Evolutionary conservation across 1,140 invertebrate genomes (phyloP).

Genomic region (Drosophila rhopaloa): DNA sequence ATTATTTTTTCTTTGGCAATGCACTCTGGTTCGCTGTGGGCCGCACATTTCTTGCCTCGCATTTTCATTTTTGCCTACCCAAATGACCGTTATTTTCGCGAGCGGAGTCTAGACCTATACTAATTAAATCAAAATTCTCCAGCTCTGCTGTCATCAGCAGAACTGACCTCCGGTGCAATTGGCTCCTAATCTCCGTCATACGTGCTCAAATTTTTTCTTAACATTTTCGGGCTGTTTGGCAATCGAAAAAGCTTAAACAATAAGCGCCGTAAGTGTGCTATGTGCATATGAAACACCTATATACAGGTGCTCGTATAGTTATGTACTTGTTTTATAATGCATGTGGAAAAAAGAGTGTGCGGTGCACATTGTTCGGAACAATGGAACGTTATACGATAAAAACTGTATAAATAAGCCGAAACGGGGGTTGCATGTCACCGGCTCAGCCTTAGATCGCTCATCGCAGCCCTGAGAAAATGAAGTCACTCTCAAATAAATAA

Average conservation of each 20-base stretch:
- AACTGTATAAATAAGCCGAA: constrained; percentile 64
- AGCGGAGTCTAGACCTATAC: constrained; percentile 29
- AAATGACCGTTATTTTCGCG: constrained; percentile 52
- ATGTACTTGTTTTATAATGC: constrained; percentile 71
- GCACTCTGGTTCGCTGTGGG: constrained; percentile 42
- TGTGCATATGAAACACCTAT: constrained; percentile 32
- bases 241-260: constrained; percentile 54
- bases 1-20: constrained; percentile 30
- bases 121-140: constrained; percentile 48
- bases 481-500: constrained; percentile 63
- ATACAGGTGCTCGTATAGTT: constrained; percentile 28
- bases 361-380: constrained; percentile 67
- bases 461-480: constrained; percentile 69
- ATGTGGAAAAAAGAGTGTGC: constrained; percentile 65
- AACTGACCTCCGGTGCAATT: constrained; percentile 27
- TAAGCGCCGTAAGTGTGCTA: constrained; percentile 53
- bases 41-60: constrained; percentile 36
- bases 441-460: constrained; percentile 21
- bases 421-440: constrained; percentile 71
- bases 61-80: constrained; percentile 33
- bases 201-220: constrained; percentile 54
- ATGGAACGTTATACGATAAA: constrained; percentile 77
- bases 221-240: constrained; percentile 56
- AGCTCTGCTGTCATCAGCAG: constrained; percentile 44
- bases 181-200: constrained; percentile 54